Evolutionary conservation across 2,888 invertebrate genomes (phyloP).

Genomic region (Troides aeacus): DNA sequence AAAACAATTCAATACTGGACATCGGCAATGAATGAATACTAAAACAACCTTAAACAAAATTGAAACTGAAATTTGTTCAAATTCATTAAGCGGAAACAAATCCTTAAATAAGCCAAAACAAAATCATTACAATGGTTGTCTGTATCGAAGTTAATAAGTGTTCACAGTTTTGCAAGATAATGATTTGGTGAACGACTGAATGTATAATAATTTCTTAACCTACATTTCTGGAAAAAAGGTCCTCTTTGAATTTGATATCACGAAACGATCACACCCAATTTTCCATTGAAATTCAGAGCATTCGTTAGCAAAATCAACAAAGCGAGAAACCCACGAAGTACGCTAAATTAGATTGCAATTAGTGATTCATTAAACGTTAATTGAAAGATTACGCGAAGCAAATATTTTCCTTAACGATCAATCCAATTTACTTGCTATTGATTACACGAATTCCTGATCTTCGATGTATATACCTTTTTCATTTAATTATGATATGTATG

Average conservation of each 20-base stretch:
- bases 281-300: background rate
- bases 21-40: too few species aligned
- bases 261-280: background rate
- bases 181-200: too few species aligned
- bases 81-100: too few species aligned
- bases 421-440: background rate
- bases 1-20: too few species aligned
- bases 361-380: constrained; percentile 3
- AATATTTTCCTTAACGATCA: constrained; percentile 6
- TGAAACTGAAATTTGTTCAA: too few species aligned
- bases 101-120: too few species aligned
- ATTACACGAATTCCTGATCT: background rate
- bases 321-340: background rate
- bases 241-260: background rate
- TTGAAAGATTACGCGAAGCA: background rate
- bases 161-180: too few species aligned
- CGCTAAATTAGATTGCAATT: constrained; percentile 5
- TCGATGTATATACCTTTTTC: background rate
- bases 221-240: background rate
- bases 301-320: constrained; percentile 3
- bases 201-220: too few species aligned
- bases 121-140: too few species aligned
- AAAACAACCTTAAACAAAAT: too few species aligned
- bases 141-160: too few species aligned
- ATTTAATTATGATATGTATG: background rate